These are phyloP conservation scores for Collichthys lucidus DNA, from an alignment of 2,113 vertebrate species.

Conservation along the genomic window DNA sequence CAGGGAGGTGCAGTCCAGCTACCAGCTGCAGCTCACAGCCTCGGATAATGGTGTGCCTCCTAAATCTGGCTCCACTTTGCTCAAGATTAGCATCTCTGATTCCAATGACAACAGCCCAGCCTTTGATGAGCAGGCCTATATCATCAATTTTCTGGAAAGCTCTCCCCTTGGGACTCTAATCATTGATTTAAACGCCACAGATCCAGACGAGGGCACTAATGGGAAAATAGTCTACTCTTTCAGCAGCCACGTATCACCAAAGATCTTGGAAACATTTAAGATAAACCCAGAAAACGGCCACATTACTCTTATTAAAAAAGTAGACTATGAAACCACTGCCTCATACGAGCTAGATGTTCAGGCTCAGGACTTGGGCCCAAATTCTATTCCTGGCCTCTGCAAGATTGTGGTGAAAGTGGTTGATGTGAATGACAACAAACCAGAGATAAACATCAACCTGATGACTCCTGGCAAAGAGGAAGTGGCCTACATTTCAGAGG, in stretches of 20 bases:
- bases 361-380: constrained; percentile 96
- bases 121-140: constrained; percentile 91
- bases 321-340: constrained; percentile 91
- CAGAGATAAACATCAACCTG: constrained; percentile 95
- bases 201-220: constrained; percentile 97
- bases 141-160: constrained; percentile 90
- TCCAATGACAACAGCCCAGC: constrained; percentile 98
- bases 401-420: constrained; percentile 96
- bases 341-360: constrained; percentile 97
- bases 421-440: constrained; percentile 98
- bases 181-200: constrained; percentile 95
- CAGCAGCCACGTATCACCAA: constrained; percentile 93
- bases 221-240: constrained; percentile 96
- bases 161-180: constrained; percentile 90
- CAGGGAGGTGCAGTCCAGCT: constrained; percentile 89
- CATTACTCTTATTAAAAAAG: constrained; percentile 91
- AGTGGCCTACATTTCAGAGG: constrained; percentile 93
- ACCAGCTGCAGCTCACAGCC: constrained; percentile 93
- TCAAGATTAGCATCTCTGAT: constrained; percentile 95
- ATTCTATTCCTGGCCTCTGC: constrained; percentile 96
- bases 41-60: constrained; percentile 93
- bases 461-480: constrained; percentile 96
- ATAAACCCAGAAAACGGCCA: constrained; percentile 93
- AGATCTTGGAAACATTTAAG: constrained; percentile 93
- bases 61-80: constrained; percentile 91